Evolutionary conservation across 2,113 vertebrate genomes (phyloP).

Genomic region (Collichthys lucidus): DNA sequence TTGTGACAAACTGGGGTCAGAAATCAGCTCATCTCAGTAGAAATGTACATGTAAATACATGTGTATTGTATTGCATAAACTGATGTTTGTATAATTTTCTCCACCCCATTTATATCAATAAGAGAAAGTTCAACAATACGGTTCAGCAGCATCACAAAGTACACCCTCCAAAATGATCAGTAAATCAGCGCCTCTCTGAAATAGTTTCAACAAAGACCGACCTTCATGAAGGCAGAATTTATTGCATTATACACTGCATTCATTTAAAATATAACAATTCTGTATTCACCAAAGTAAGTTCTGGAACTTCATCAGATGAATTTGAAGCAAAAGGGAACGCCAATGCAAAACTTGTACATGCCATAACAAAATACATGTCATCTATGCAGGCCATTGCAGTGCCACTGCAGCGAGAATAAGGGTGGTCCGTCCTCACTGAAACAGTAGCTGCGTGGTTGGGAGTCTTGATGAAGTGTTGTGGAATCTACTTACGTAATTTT

Average conservation of each 20-base stretch:
- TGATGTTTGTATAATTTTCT: background rate
- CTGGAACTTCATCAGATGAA: background rate
- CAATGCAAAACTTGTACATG: background rate
- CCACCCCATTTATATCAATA: background rate
- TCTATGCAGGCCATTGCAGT: background rate
- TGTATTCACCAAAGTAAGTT: background rate
- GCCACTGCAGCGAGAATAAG: constrained; percentile 24
- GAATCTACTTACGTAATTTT: constrained; percentile 40
- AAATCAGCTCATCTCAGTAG: background rate
- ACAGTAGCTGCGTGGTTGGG: constrained; percentile 21
- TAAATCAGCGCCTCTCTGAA: too few species aligned
- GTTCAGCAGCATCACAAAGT: too few species aligned
- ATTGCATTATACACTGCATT: background rate
- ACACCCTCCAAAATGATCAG: too few species aligned
- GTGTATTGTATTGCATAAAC: too few species aligned
- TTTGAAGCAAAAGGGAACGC: background rate
- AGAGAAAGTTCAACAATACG: background rate
- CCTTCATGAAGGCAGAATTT: background rate
- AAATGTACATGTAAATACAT: too few species aligned
- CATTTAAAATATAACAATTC: background rate
- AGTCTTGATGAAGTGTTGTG: constrained; percentile 36
- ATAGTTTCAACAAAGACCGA: too few species aligned
- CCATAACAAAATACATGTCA: background rate
- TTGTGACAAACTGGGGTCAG: background rate
- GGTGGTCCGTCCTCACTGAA: constrained; percentile 25